phyloP scores from a whole-genome alignment of 2,888 invertebrate species.

The Sphecodes monilicornis region DNA sequence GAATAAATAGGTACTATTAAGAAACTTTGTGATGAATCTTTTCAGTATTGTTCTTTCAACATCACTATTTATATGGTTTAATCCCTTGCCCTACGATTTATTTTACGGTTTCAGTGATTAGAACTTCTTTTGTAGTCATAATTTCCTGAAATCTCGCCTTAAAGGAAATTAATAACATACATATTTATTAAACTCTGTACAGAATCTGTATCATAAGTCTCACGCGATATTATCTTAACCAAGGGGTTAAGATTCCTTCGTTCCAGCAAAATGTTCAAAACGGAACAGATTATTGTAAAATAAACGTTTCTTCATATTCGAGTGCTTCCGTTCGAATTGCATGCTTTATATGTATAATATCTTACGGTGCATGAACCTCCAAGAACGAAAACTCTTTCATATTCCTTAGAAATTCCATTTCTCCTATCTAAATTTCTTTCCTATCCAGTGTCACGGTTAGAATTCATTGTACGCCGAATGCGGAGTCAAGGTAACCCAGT shows the following conservation, averaged over 20 bases:
- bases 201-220: too few relatives aligned
- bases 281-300: not conserved
- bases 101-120: too few relatives aligned
- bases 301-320: not conserved
- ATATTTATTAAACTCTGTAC: too few relatives aligned
- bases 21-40: not conserved
- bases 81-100: too few relatives aligned
- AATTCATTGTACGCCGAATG: constrained; percentile 4
- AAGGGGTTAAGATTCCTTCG: too few relatives aligned
- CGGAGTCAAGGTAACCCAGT: constrained; percentile 4
- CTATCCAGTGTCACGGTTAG: not conserved
- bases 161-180: too few relatives aligned
- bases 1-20: too few relatives aligned
- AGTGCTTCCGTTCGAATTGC: not conserved
- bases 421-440: constrained; percentile 7
- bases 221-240: too few relatives aligned
- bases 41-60: too few relatives aligned
- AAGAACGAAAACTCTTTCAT: not conserved
- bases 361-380: not conserved
- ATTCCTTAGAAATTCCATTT: constrained; percentile 12
- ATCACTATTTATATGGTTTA: too few relatives aligned
- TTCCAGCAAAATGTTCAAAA: not conserved
- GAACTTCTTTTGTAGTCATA: too few relatives aligned
- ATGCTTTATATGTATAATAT: not conserved
- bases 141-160: too few relatives aligned